phyloP scores from a whole-genome alignment of 2,797 vertebrate genomes.

The Atherinosoma microstoma region DNA sequence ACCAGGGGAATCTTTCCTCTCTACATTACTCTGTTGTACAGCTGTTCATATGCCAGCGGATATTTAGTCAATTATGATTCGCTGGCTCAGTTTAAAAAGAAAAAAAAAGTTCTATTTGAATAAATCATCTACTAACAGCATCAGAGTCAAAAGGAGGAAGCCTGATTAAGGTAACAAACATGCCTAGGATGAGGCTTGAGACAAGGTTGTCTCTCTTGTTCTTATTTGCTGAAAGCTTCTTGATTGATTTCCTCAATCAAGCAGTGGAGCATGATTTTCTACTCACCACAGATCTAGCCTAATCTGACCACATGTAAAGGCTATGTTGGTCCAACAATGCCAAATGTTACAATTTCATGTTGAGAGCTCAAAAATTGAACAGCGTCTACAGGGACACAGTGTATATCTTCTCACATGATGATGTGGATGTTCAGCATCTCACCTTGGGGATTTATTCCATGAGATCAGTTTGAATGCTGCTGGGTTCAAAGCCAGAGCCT shows the following conservation, averaged over 20 bases:
- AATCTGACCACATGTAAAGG: background rate
- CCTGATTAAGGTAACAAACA: background rate
- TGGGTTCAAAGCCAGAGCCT: background rate
- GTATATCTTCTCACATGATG: background rate
- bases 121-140: background rate
- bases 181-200: background rate
- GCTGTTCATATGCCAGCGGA: background rate
- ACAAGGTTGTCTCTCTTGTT: no score
- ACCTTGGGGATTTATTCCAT: background rate
- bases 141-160: background rate
- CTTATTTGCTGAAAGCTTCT: background rate
- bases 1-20: background rate
- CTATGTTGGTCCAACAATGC: background rate
- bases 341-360: background rate
- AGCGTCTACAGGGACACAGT: background rate
- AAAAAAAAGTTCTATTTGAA: background rate
- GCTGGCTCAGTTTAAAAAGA: background rate
- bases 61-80: background rate
- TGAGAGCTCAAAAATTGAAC: background rate
- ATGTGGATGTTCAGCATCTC: background rate
- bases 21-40: background rate
- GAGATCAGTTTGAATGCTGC: background rate
- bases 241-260: slow-evolving; percentile 3
- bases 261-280: background rate
- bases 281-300: background rate